These are phyloP conservation scores for Pseudonaja textilis DNA, from an alignment of 2,113 vertebrate species.

Conservation along the genomic window DNA sequence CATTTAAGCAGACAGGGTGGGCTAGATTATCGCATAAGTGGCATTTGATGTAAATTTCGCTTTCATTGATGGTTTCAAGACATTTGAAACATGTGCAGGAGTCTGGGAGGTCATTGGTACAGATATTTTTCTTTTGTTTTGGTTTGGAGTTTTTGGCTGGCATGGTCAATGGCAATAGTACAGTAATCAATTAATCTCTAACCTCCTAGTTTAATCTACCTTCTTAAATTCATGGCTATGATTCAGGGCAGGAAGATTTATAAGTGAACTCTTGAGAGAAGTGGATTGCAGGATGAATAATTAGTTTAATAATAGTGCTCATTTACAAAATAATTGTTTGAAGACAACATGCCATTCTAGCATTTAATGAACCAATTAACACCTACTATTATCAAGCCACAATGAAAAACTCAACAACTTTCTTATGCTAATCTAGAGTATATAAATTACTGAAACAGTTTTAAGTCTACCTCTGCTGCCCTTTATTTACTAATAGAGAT, in stretches of 20 bases:
- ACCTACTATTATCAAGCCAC: not conserved
- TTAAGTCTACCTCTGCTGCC: not conserved
- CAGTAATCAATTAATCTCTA: not conserved
- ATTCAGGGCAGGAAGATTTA: not conserved
- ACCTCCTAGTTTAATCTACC: not conserved
- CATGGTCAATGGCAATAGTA: too few species aligned
- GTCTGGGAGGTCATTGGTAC: too few species aligned
- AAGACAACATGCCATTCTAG: not conserved
- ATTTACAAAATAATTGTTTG: not conserved
- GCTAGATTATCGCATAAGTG: too few species aligned
- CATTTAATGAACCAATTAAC: not conserved
- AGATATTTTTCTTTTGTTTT: too few species aligned
- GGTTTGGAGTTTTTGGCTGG: too few species aligned
- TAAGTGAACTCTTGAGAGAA: not conserved
- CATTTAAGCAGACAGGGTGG: too few species aligned
- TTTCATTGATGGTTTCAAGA: too few species aligned
- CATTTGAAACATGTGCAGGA: too few species aligned
- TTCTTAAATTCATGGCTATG: not conserved
- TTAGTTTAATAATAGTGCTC: not conserved
- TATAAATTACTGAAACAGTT: not conserved
- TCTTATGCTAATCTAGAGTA: not conserved
- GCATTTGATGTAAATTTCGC: too few species aligned
- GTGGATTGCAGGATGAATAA: not conserved
- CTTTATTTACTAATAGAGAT: not conserved
- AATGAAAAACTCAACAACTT: not conserved